Conservation (phyloP, 2,888 invertebrate genomes). For the Willowsia nigromaculata region DNA sequence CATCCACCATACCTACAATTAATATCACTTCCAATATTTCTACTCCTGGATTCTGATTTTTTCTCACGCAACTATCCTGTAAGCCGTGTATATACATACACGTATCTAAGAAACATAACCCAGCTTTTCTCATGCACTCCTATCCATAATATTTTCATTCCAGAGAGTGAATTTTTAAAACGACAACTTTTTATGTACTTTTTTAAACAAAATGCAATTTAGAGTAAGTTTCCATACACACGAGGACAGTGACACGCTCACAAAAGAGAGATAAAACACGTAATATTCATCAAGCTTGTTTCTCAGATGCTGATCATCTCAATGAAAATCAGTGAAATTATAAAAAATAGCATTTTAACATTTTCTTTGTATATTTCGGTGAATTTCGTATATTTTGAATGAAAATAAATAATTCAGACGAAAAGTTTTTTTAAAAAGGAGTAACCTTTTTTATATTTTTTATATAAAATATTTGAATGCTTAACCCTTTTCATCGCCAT, state of each 20-base stretch:
- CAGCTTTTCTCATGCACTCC: constrained; percentile 39
- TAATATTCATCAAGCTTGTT: background rate
- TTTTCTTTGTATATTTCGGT: background rate
- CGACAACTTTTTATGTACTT: constrained; percentile 1
- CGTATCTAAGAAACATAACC: constrained; percentile 43
- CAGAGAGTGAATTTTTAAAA: constrained; percentile 31
- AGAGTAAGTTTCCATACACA: constrained; percentile 30
- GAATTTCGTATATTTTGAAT: background rate
- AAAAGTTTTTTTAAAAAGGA: background rate
- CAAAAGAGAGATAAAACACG: background rate
- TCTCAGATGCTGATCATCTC: background rate
- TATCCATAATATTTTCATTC: constrained; percentile 39
- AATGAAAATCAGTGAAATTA: background rate
- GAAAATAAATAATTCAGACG: background rate
- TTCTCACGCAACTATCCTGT: constrained; percentile 50
- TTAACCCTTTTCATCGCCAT: constrained; percentile 41
- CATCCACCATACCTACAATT: background rate
- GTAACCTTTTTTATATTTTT: background rate
- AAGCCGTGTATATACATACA: background rate
- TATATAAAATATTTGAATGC: background rate
- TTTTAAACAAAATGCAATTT: background rate
- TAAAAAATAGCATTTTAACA: too few relatives aligned
- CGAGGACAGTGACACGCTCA: constrained; percentile 68
- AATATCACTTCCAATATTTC: background rate
- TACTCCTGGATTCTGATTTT: constrained; percentile 31